Base-by-base conservation (phyloP, 2,888 invertebrate genomes). In the Drosophila sordidapex region DNA sequence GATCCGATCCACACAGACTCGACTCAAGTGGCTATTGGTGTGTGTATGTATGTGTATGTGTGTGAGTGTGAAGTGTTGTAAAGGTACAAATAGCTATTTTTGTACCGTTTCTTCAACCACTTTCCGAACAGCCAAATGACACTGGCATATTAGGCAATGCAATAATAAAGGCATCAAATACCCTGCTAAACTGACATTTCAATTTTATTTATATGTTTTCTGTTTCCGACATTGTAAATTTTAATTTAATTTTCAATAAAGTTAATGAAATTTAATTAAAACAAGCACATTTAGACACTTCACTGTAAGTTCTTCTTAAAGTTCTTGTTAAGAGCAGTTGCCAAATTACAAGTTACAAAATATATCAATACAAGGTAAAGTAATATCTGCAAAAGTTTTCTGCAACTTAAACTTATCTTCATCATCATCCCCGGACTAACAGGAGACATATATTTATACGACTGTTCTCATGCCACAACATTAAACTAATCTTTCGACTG, bases 1-100 rank as follows among this genome's bases (percentile, higher is more conserved):
- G 25, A 25, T 46, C 75, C 82, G 66, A 76, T 43, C 52, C 70
- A 78, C 70, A 78, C 80, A 74, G 31, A 64, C 60, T 61, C 29
- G 56, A 51, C 68, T 74, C 68, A 74, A 77, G 81, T 79, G 78
- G 52, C 68, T 62, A 40, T 67, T 27, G 43, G 52, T 46, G 59
- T 59, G 27, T 27, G 27, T 27, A 2, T 27, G 27, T 27, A 36
- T n/a, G 57, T 58, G 51, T 69, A 51, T n/a, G 57, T 58, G 46
- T 48, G 64, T 48, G 64, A 31, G 43, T 62, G 51, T 69, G 53
- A 74, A 75, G 70, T 59, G 68, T 38, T 56, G 57, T 64, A 64
- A 64, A 71, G 63, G 54, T 71, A 63, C 51, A 73, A 65, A 40
- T 43, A 60, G 40, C 38, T 69, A 38, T 57, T 60, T 58, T 35